Evolutionary conservation across 23 tunicate species (phyloP).

Genomic region (Oikopleura dioica): DNA sequence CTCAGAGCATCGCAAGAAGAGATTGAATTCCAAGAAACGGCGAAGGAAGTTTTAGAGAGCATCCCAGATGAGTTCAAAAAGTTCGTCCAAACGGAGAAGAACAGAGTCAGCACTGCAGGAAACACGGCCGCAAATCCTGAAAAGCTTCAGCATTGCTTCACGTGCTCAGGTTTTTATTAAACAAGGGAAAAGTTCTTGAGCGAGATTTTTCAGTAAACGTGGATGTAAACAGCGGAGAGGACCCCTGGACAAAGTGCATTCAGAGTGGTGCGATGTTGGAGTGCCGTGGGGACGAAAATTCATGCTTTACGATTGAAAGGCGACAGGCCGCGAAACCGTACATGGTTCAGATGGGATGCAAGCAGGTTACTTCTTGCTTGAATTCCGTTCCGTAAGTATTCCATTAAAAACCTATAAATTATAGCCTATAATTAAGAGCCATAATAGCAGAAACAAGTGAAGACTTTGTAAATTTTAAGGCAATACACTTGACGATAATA

Average conservation of each 20-base stretch:
- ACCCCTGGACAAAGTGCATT: not conserved
- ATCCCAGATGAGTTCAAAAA: too few relatives aligned
- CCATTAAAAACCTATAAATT: too few relatives aligned
- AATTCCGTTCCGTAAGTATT: not conserved
- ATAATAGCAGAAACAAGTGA: too few relatives aligned
- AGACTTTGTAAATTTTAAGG: not conserved
- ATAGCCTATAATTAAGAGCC: too few relatives aligned
- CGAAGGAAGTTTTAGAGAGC: too few relatives aligned
- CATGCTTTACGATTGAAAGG: not conserved
- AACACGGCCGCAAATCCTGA: not conserved
- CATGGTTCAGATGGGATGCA: not conserved
- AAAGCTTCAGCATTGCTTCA: not conserved
- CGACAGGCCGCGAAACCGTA: not conserved
- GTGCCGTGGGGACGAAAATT: not conserved
- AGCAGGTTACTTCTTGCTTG: not conserved
- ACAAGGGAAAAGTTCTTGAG: not conserved
- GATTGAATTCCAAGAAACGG: too few relatives aligned
- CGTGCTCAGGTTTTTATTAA: not conserved
- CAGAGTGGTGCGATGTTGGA: not conserved
- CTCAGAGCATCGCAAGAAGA: too few relatives aligned
- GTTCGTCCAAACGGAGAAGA: too few relatives aligned
- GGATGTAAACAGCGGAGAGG: not conserved
- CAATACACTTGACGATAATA: too few relatives aligned
- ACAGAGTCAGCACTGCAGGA: not conserved
- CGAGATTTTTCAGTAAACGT: not conserved